Percentiles rank a stretch among this genome's conserved stretches.
Evolutionary conservation across 2,797 vertebrate genomes (phyloP).

Genomic region (Halcyon leucocephala): DNA sequence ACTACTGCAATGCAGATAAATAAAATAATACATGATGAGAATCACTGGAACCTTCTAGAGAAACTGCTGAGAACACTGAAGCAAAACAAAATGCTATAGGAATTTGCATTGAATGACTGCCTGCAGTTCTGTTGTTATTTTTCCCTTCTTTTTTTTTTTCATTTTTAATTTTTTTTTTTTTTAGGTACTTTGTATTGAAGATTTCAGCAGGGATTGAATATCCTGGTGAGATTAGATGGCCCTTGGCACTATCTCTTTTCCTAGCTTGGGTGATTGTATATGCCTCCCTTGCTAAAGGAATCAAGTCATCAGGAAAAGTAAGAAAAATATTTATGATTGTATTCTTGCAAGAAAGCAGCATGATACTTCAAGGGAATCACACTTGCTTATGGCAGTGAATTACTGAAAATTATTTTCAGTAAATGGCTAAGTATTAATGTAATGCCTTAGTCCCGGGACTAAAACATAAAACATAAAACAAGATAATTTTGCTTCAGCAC

Average conservation of each 20-base stretch:
- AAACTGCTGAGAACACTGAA: background rate
- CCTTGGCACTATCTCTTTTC: slow-evolving; percentile 90
- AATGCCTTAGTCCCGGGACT: background rate
- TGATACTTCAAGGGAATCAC: background rate
- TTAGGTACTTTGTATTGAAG: slow-evolving; percentile 96
- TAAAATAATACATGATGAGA: slow-evolving; percentile 44
- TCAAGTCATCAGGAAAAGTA: slow-evolving; percentile 99
- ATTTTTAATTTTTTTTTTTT: background rate
- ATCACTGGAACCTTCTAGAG: background rate
- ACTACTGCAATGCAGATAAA: slow-evolving; percentile 66
- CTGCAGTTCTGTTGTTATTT: background rate
- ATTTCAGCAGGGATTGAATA: slow-evolving; percentile 98
- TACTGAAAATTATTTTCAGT: background rate
- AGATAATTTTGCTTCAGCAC: accelerated
- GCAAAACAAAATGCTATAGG: background rate
- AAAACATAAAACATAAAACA: background rate
- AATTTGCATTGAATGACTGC: background rate
- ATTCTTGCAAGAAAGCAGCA: background rate
- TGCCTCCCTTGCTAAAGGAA: slow-evolving; percentile 95
- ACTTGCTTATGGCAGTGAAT: accelerated
- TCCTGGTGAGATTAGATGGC: slow-evolving; percentile 95
- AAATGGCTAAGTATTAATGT: background rate
- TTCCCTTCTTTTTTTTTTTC: background rate
- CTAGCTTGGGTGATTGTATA: slow-evolving; percentile 98
- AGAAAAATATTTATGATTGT: slow-evolving; percentile 34